Conservation (phyloP, 2,113 vertebrate species). For the Uria aalge region DNA sequence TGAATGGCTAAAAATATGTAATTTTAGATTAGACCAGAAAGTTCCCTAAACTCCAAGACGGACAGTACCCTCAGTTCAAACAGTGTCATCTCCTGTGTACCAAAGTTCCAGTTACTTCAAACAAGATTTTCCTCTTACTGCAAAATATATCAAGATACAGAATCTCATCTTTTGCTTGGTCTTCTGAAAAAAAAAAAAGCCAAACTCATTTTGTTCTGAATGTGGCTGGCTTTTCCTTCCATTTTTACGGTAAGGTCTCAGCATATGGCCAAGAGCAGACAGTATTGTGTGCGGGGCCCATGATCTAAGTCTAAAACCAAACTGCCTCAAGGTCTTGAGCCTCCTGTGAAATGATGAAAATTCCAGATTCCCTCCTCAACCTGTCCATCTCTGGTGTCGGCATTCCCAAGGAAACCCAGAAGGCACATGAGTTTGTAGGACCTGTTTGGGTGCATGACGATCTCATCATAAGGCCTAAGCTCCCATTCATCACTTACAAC, state of each 20-base stretch:
- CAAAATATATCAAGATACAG: neutral
- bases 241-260: neutral
- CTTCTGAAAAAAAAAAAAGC: neutral
- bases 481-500: neutral
- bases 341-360: neutral
- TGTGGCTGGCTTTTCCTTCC: neutral
- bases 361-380: neutral
- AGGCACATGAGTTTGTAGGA: neutral
- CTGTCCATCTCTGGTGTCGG: rapidly evolving
- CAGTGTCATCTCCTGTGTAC: neutral
- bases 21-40: neutral
- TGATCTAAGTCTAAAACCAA: neutral
- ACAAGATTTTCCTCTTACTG: neutral
- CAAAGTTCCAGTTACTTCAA: neutral
- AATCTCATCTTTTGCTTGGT: neutral
- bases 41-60: neutral
- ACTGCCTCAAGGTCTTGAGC: neutral
- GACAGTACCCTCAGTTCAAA: neutral
- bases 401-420: neutral
- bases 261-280: neutral
- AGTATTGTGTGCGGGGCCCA: neutral
- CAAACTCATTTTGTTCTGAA: neutral
- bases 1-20: neutral
- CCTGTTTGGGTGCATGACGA: neutral
- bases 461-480: neutral